Evolutionary conservation across 2,888 invertebrate genomes (phyloP), one percentile per base, ranked within the genome.

Genomic region (Stegophylla sp.): DNA sequence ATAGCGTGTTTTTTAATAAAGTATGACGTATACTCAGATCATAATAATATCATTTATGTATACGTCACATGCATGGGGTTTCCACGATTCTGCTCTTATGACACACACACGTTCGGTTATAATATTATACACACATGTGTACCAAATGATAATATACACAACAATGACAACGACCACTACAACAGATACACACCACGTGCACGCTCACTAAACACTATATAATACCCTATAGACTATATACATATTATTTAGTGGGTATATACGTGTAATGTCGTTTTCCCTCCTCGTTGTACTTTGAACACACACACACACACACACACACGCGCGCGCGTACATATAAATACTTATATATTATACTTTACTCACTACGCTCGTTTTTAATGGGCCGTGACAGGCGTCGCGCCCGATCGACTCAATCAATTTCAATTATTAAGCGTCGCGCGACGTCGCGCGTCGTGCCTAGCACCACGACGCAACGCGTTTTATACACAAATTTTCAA

Each of bases 321-420:
- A 15, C 12, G 4, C 56, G 20, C 4, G 7, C n/a, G 3, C 15
- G 45, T 45, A 15, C 17, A n/a, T 15, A 48, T 4, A 4, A 3
- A 15, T n/a, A n/a, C 34, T 34, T 34, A 7, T 7, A 34, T 34
- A 34, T 5, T 34, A 5, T 7, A 34, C 34, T 34, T 34, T 53
- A n/a, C 53, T 12, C 41, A 20, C 26, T n/a, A 51, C 76, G 1
- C 15, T 53, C 69, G 69, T 51, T 79, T 75, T 71, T 71, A 79
- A 79, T 79, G 79, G 79, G 34, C 79, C 79, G 79, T 79, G 79
- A 79, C 79, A 51, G 79, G 79, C 79, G 79, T 79, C 79, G 77
- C 77, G 77, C 59, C 69, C 59, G 77, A 77, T 69, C 77, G 77
- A 34, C 69, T 69, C 77, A 61, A 79, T 79, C 79, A 79, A 79